Evolutionary conservation across 2,888 invertebrate species (phyloP), one percentile per base, ranked within the genome.

Genomic region (Girardia tigrina): DNA sequence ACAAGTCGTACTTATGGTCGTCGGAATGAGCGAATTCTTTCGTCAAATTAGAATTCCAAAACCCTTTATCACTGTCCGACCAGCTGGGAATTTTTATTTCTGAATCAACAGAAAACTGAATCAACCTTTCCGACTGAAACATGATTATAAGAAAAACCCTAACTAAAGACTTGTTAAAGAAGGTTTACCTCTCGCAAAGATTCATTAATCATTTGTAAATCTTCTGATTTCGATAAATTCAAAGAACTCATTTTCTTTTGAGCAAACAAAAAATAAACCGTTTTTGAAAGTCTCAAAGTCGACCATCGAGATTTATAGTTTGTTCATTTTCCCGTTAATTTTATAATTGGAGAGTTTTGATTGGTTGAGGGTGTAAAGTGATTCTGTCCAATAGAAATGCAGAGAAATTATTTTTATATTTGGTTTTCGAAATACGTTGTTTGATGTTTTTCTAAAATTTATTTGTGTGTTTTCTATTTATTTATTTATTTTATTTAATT

Each of bases 191-290:
- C 56, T 56, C 56, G n/a, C n/a, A 56, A 12, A 12, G 56, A 56
- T 56, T 56, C 56, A 56, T 56, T 56, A 12, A 56, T 56, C n/a
- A 56, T 56, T 4, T 56, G 56, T n/a, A 56, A 56, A 56, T 56
- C 56, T 2, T 56, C 56, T 56, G 56, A 56, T 56, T 56, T 56
- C n/a, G 56, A 8, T 23, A 56, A 56, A 56, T 56, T 56, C n/a
- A 56, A 56, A 2, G 56, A 56, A 56, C 56, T 56, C 56, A 56
- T 56, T 56, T 56, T 4, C 4, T 12, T 56, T n/a, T n/a, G n/a
- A n/a, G n/a, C n/a, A n/a, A n/a, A n/a, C n/a, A n/a, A n/a, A n/a
- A n/a, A n/a, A n/a, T n/a, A n/a, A n/a, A n/a, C n/a, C n/a, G n/a
- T n/a, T n/a, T n/a, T n/a, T n/a, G n/a, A n/a, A n/a, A n/a, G n/a